Evolutionary conservation across 2,113 vertebrate species (phyloP).

Genomic region (Salminus brasiliensis): DNA sequence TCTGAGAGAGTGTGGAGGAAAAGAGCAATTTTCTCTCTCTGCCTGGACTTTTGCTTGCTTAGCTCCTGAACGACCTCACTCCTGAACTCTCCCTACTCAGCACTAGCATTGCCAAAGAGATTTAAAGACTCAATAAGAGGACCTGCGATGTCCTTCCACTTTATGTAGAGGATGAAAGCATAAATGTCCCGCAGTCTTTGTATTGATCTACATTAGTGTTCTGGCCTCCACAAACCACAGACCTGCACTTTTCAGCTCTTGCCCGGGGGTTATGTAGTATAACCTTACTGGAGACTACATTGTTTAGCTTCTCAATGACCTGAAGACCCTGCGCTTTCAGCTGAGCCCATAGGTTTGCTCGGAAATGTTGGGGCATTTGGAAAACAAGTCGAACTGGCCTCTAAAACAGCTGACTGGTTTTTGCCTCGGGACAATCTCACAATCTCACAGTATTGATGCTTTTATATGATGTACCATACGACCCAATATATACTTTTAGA

Average conservation of each 20-base stretch:
- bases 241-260: constrained; percentile 5
- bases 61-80: constrained; percentile 11
- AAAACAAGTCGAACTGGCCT: background rate
- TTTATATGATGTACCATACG: too few species aligned
- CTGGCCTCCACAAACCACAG: constrained; percentile 10
- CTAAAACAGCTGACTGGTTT: background rate
- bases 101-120: constrained; percentile 29
- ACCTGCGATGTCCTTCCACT: constrained; percentile 14
- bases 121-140: constrained; percentile 40
- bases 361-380: background rate
- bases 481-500: too few species aligned
- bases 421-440: too few species aligned
- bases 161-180: constrained; percentile 37
- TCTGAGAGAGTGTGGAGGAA: background rate
- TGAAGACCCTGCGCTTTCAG: background rate
- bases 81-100: constrained; percentile 17
- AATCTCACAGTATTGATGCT: too few species aligned
- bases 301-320: constrained; percentile 1
- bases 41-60: constrained; percentile 24
- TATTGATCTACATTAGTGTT: constrained; percentile 23
- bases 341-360: background rate
- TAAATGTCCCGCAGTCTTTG: constrained; percentile 24
- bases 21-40: background rate
- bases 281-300: background rate
- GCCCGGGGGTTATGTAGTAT: background rate